Percentiles rank a stretch among this genome's conserved stretches.
Evolutionary conservation across 2,888 invertebrate genomes (phyloP).

Genomic region (Campoplex capitator): DNA sequence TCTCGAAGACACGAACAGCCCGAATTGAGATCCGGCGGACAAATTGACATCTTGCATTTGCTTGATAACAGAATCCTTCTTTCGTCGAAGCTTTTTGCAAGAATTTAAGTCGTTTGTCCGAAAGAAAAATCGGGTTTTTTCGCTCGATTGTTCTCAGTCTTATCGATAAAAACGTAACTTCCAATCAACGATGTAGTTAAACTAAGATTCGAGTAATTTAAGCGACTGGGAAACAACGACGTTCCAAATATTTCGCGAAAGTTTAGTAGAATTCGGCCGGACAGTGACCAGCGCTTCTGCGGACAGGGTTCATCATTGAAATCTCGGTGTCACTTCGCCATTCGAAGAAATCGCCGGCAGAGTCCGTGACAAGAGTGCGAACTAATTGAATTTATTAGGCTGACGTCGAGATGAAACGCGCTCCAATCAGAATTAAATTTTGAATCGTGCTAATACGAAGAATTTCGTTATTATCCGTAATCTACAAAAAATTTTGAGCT

Average conservation of each 20-base stretch:
- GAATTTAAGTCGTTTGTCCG: neutral
- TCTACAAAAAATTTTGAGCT: too few relatives aligned
- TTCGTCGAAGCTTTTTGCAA: too few relatives aligned
- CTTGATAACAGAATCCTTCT: neutral
- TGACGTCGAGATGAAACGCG: too few relatives aligned
- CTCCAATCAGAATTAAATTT: too few relatives aligned
- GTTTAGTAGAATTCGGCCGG: conserved; percentile 1
- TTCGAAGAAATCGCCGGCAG: neutral
- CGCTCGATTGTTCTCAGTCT: neutral
- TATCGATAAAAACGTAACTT: neutral
- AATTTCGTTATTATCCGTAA: too few relatives aligned
- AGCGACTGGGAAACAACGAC: neutral
- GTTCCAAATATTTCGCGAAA: conserved; percentile 7
- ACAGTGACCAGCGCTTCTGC: conserved; percentile 52
- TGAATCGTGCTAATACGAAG: too few relatives aligned
- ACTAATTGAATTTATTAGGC: too few relatives aligned
- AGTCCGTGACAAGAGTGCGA: too few relatives aligned
- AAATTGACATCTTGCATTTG: neutral
- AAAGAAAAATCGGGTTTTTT: neutral
- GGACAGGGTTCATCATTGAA: conserved; percentile 57
- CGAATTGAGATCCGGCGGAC: neutral
- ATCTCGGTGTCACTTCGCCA: conserved; percentile 61
- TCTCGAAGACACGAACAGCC: too few relatives aligned
- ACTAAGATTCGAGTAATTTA: neutral
- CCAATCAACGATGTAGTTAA: neutral